Evolutionary conservation across 1,140 invertebrate genomes (phyloP).

Genomic region (Hylaeus anthracinus): DNA sequence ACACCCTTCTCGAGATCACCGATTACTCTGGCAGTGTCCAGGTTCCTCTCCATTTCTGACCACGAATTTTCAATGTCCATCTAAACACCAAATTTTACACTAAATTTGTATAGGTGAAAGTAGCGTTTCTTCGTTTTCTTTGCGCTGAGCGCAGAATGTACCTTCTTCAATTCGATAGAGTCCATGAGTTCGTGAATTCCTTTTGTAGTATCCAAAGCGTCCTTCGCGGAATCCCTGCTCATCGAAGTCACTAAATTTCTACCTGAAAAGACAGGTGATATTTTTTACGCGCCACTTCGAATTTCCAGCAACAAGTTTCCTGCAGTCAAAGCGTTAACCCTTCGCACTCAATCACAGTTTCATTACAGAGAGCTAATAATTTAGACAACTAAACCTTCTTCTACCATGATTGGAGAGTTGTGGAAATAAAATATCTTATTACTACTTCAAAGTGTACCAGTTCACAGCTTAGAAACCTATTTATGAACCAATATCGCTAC

Average conservation of each 20-base stretch:
- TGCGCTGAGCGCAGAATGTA: conserved; percentile 36
- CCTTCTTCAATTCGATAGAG: conserved; percentile 83
- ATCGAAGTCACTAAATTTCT: conserved; percentile 64
- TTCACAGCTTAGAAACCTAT: too few species aligned
- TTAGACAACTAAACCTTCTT: too few species aligned
- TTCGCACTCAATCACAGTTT: too few species aligned
- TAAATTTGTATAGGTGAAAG: not conserved
- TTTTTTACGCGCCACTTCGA: too few species aligned
- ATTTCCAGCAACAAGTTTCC: too few species aligned
- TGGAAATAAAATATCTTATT: too few species aligned
- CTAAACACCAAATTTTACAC: conserved; percentile 50
- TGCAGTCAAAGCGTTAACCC: too few species aligned
- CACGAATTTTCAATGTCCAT: conserved; percentile 83
- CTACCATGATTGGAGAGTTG: too few species aligned
- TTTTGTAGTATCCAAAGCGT: conserved; percentile 83
- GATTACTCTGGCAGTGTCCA: conserved; percentile 84
- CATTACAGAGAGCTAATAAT: too few species aligned
- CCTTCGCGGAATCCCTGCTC: conserved; percentile 81
- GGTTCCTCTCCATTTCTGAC: conserved; percentile 82
- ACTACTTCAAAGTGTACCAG: too few species aligned
- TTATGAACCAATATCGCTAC: too few species aligned
- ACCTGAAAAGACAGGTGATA: conserved; percentile 44
- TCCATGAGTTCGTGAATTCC: conserved; percentile 82
- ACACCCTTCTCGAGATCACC: conserved; percentile 84
- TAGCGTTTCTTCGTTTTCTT: not conserved